These are phyloP conservation scores for Nemotelus pantherinus DNA, from an alignment of 2,888 invertebrate genomes.

Conservation along the genomic window DNA sequence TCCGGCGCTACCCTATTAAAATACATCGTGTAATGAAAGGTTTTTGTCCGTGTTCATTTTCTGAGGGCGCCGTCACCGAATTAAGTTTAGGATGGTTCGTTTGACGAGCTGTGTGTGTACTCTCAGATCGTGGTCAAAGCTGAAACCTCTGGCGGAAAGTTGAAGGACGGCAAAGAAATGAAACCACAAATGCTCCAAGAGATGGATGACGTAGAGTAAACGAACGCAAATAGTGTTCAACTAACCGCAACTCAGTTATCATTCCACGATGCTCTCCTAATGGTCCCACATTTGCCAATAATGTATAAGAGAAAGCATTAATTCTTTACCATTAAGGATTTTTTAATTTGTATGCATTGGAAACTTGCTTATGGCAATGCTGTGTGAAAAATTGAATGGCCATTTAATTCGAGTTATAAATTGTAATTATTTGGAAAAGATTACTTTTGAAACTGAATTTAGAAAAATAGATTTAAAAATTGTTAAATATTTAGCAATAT, in stretches of 20 bases:
- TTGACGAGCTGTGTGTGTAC: conserved; percentile 6
- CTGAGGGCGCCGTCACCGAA: conserved; percentile 33
- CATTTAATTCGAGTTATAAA: not conserved
- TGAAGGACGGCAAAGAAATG: not conserved
- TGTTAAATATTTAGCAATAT: no score
- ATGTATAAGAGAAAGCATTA: not conserved
- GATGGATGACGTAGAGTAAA: conserved; percentile 39
- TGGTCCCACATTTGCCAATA: not conserved
- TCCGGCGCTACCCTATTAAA: conserved; percentile 43
- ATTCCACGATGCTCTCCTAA: conserved; percentile 24
- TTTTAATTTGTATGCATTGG: not conserved
- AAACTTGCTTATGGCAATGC: not conserved
- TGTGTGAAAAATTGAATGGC: not conserved
- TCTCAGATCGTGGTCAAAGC: conserved; percentile 16
- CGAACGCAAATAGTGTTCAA: conserved; percentile 46
- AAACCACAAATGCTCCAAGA: conserved; percentile 29
- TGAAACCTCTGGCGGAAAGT: conserved; percentile 17
- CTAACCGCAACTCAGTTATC: conserved; percentile 49
- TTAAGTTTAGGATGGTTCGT: conserved; percentile 36
- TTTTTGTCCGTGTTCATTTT: conserved; percentile 26
- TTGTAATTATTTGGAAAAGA: no score
- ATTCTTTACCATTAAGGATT: not conserved
- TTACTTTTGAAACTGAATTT: no score
- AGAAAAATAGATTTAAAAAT: no score
- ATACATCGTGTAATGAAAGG: conserved; percentile 48